phyloP scores from a whole-genome alignment of 2,113 vertebrate species.

The Neogale vison region DNA sequence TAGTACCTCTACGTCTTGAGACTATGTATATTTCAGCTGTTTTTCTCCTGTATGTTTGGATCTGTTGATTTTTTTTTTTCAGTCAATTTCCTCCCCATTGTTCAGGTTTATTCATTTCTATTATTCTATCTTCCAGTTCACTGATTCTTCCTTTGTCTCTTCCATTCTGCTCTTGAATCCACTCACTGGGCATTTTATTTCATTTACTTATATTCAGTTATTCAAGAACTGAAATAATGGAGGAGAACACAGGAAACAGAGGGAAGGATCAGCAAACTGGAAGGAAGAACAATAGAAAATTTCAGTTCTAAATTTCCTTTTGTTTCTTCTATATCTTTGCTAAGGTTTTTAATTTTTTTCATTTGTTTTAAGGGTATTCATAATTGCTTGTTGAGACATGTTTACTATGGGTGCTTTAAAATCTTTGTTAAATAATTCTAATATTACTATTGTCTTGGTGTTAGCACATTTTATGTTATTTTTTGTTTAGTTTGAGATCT shows the following conservation, averaged over 20 bases:
- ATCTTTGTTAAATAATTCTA: not conserved
- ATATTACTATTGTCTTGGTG: not conserved
- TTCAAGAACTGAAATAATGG: not conserved
- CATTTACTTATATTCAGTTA: not conserved
- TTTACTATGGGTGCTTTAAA: conserved; percentile 8
- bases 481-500: not conserved
- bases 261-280: not conserved
- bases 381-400: not conserved
- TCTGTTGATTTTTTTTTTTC: not conserved
- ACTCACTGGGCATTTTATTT: not conserved
- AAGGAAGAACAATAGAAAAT: not conserved
- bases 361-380: not conserved
- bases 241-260: not conserved
- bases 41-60: not conserved
- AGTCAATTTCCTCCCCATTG: not conserved
- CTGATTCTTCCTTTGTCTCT: not conserved
- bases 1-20: not conserved
- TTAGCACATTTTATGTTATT: not conserved
- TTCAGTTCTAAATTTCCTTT: not conserved
- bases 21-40: not conserved
- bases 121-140: not conserved
- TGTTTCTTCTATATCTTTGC: conserved; percentile 5
- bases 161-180: not conserved
- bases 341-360: not conserved
- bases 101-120: not conserved